Percentiles rank a stretch among this genome's conserved stretches.
Conservation (phyloP, 2,888 invertebrate genomes). For the Thymelicus acteon region DNA sequence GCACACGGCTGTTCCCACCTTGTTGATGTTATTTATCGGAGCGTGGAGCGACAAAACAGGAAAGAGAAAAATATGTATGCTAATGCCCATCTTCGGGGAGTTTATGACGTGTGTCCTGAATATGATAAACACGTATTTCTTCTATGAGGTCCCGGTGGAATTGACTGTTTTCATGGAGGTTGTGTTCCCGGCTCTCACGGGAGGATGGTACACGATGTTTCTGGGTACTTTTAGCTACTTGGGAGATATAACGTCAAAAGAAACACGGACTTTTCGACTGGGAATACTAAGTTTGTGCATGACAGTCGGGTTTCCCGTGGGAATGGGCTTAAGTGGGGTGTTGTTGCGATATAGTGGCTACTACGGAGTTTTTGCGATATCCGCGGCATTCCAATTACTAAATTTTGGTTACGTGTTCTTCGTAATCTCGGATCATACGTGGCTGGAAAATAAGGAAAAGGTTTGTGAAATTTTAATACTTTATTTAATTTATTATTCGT, state of each 20-base stretch:
- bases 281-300: slow-evolving; percentile 81
- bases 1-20: slow-evolving; percentile 80
- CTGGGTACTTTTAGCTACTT: slow-evolving; percentile 86
- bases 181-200: slow-evolving; percentile 79
- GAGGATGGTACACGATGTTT: slow-evolving; percentile 85
- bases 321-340: slow-evolving; percentile 75
- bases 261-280: slow-evolving; percentile 85
- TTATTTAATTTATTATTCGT: slow-evolving; percentile 19
- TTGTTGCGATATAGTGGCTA: slow-evolving; percentile 73
- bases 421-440: slow-evolving; percentile 72
- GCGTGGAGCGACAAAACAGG: slow-evolving; percentile 87
- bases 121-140: slow-evolving; percentile 82
- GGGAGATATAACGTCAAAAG: slow-evolving; percentile 83
- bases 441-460: slow-evolving; percentile 71
- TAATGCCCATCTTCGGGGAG: slow-evolving; percentile 84
- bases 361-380: slow-evolving; percentile 80
- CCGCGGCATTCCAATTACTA: slow-evolving; percentile 67
- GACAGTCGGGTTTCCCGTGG: slow-evolving; percentile 79
- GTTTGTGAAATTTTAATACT: slow-evolving; percentile 50
- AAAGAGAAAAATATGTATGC: slow-evolving; percentile 84
- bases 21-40: slow-evolving; percentile 85
- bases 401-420: slow-evolving; percentile 78
- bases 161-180: slow-evolving; percentile 82
- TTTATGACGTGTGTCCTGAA: slow-evolving; percentile 78
- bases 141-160: slow-evolving; percentile 81